Base-by-base conservation (phyloP, 2,797 vertebrate species). In the Eulemur coronatus region DNA sequence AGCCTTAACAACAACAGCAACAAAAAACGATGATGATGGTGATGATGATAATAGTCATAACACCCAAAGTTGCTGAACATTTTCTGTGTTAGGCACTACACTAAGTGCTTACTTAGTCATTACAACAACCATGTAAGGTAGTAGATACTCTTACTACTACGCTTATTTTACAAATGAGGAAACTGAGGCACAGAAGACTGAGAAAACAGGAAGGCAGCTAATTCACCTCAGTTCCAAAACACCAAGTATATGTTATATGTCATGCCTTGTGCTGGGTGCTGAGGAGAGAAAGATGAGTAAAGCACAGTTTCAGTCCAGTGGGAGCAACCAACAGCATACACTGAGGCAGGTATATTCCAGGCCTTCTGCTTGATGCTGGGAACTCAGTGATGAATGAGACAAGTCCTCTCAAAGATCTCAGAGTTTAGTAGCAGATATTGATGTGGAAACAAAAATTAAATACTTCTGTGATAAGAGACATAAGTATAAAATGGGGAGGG, bases 141-240 rank as follows among this genome's bases (percentile, higher is more conserved):
- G 84, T 63, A 89, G 8, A 55, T 89, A 63, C n/a, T 70, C 26
- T 81, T 81, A 90, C 6, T 76, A 28, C 11, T 30, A 30, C 5
- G 2, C n/a, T 92, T 69, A 82, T 85, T 85, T 95, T 95, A 78
- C 13, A 91, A 92, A 85, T 69, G 17, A 82, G 20, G 57, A 92
- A 92, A 78, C 50, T 69, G 78, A 94, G 55, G 35, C 79, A 79
- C 13, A 57, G 69, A 89, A 41, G 55, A 95, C 52, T 89, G 81
- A 73, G 14, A 59, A n/a, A 55, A 52, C 1, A 79, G 22, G 13
- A 86, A 96, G 50, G 5, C 3, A 92, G 28, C 13, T 67, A 85
- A 79, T 65, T 85, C 46, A 72, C 55, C n/a, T 78, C 12, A 48
- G 35, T 95, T 73, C 46, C 85, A 24, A 92, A 89, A 46, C 33